Conservation (phyloP, 2,113 vertebrate genomes). For the Isurus oxyrinchus region DNA sequence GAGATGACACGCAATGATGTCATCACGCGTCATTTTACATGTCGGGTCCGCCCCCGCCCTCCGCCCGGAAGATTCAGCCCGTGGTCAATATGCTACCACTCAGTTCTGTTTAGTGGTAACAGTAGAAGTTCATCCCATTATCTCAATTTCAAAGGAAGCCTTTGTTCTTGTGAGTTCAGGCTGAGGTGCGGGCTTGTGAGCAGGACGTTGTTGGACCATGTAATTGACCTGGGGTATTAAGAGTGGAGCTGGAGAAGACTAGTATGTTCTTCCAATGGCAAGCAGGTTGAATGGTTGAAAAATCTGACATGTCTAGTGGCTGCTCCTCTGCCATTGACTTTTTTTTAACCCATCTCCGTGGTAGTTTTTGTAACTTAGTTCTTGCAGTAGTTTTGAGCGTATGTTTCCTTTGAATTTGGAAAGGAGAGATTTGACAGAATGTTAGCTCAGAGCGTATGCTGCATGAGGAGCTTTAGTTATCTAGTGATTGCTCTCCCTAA, state of each 20-base stretch:
- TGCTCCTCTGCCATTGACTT: background rate
- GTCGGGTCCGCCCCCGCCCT: no score
- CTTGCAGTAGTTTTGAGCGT: background rate
- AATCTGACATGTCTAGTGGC: background rate
- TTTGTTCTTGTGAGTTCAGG: background rate
- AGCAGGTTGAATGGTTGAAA: background rate
- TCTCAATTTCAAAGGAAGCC: background rate
- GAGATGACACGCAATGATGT: no score
- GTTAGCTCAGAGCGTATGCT: background rate
- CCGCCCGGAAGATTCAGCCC: no score
- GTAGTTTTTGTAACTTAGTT: background rate
- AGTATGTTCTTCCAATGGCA: background rate
- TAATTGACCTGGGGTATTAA: background rate
- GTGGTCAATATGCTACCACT: no score
- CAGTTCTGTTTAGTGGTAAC: background rate
- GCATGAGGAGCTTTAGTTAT: background rate
- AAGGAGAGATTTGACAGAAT: background rate
- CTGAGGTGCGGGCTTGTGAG: background rate
- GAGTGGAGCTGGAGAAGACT: background rate
- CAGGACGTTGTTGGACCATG: background rate
- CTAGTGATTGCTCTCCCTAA: background rate
- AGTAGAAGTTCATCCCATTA: background rate
- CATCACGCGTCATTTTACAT: no score
- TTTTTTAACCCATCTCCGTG: background rate
- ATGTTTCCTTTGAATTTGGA: background rate